Conservation (phyloP, 1,140 invertebrate genomes). For the Pteromalus puparum region DNA sequence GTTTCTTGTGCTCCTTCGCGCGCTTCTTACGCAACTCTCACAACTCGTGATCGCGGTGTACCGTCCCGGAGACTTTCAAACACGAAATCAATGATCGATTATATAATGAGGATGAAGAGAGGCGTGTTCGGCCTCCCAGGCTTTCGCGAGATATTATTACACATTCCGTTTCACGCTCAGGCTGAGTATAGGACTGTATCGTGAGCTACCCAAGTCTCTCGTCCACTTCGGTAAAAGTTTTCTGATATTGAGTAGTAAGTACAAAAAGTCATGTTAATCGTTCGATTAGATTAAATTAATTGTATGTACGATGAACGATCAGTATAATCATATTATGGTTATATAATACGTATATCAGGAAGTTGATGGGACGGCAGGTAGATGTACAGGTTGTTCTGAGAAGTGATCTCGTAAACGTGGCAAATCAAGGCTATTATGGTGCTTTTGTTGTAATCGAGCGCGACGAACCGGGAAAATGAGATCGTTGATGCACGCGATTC, state of each 20-base stretch:
- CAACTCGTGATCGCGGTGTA: too few species aligned
- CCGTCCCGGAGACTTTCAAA: too few species aligned
- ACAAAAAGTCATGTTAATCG: background rate
- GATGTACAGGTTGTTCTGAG: background rate
- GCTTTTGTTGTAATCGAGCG: background rate
- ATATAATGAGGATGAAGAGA: too few species aligned
- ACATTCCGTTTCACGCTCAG: background rate
- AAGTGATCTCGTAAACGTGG: conserved; percentile 3
- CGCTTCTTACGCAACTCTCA: too few species aligned
- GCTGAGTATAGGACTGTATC: too few species aligned
- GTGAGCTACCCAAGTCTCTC: background rate
- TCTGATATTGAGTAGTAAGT: too few species aligned
- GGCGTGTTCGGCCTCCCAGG: too few species aligned
- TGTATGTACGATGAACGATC: background rate
- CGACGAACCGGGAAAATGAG: conserved; percentile 70
- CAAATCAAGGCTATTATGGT: conserved; percentile 26
- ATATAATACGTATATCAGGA: background rate
- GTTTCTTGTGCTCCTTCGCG: conserved; percentile 27
- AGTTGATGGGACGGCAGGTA: background rate
- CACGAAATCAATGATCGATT: too few species aligned
- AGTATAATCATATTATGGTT: background rate
- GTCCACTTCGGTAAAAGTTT: background rate
- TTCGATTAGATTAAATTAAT: background rate
- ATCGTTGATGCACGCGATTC: conserved; percentile 70
- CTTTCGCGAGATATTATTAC: background rate